Evolutionary conservation across 2,113 vertebrate genomes (phyloP).

Genomic region (Rhinichthys klamathensis): DNA sequence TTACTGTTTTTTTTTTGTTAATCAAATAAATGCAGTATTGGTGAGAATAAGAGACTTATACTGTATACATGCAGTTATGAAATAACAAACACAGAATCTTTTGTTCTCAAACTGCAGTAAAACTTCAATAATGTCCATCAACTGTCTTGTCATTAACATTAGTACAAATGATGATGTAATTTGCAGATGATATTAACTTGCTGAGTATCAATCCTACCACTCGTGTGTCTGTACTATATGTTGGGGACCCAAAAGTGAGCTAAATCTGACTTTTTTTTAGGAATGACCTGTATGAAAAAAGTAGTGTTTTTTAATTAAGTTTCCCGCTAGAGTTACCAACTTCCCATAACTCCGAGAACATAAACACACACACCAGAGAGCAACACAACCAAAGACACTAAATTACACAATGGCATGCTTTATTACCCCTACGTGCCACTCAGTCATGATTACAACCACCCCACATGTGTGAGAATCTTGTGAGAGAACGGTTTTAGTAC

Average conservation of each 20-base stretch:
- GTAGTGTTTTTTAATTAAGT: too few species aligned
- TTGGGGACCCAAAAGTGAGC: too few species aligned
- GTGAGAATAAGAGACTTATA: too few species aligned
- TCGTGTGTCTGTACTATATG: neutral
- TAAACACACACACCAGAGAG: neutral
- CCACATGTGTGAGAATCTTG: slow-evolving; percentile 24
- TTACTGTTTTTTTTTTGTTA: neutral
- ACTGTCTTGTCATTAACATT: too few species aligned
- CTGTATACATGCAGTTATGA: neutral
- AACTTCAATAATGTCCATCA: too few species aligned
- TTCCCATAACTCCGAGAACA: neutral
- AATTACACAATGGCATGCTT: slow-evolving; percentile 20
- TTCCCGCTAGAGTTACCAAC: neutral
- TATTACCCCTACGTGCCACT: slow-evolving; percentile 13
- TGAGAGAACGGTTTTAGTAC: neutral
- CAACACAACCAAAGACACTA: slow-evolving; percentile 1
- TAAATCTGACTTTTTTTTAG: neutral
- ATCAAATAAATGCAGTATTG: neutral
- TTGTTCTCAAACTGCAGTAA: too few species aligned
- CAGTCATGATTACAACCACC: neutral
- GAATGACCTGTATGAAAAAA: neutral
- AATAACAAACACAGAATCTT: neutral
- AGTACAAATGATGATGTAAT: too few species aligned
- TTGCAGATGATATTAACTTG: too few species aligned
- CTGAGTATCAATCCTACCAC: too few species aligned